Conservation (phyloP, 2,113 vertebrate species). For the Tragulus kanchil region DNA sequence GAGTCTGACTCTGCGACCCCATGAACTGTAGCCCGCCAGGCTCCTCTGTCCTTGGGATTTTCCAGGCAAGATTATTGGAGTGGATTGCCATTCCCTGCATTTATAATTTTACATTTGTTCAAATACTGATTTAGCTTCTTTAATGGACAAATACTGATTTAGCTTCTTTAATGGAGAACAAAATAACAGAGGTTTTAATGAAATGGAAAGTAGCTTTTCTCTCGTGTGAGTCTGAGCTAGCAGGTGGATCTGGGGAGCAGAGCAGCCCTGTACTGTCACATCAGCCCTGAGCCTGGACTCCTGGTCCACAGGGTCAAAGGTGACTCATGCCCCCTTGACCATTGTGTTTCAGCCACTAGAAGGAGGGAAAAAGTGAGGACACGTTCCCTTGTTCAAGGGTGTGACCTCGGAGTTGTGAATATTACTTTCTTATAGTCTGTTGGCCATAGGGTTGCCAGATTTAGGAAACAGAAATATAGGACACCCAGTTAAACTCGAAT, state of each 20-base stretch:
- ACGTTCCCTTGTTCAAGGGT: background rate
- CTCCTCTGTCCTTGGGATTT: no score
- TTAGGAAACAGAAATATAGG: background rate
- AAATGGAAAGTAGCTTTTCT: background rate
- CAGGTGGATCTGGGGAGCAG: background rate
- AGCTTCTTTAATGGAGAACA: background rate
- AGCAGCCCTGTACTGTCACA: background rate
- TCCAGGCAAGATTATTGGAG: no score
- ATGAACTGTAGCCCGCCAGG: no score
- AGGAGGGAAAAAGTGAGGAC: background rate
- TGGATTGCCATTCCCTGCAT: background rate
- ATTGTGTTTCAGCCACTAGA: background rate
- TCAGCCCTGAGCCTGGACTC: accelerated
- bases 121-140: background rate
- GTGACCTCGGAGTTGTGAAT: background rate
- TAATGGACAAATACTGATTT: background rate
- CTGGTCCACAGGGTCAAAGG: background rate
- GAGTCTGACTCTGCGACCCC: no score
- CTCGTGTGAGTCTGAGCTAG: background rate
- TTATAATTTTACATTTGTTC: background rate
- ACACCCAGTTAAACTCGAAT: background rate
- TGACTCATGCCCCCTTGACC: accelerated
- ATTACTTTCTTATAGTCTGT: background rate
- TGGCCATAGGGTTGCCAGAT: background rate
- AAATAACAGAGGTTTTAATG: background rate